phyloP scores from a whole-genome alignment of 2,888 invertebrate genomes.

The Adineta ricciae region DNA sequence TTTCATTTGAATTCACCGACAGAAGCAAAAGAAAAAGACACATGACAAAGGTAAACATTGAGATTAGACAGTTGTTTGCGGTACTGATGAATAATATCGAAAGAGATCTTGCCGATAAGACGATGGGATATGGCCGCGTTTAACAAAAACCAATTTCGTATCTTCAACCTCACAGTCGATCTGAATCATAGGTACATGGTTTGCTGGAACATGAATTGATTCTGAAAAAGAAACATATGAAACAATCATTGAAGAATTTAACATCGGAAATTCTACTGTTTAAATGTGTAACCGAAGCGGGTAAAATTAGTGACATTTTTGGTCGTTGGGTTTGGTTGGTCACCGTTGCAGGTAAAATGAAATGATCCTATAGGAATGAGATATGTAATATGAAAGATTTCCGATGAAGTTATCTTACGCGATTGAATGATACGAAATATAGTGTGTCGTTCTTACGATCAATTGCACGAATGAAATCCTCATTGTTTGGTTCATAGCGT shows the following conservation, averaged over 20 bases:
- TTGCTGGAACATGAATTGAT: not conserved
- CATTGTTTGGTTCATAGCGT: conserved; percentile 41
- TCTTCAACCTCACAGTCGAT: conserved; percentile 34
- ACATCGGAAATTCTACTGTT: conserved; percentile 1
- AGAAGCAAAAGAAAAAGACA: not conserved
- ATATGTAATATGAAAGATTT: not conserved
- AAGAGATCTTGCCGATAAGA: not conserved
- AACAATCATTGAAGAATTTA: too few relatives aligned
- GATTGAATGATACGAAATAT: conserved; percentile 75
- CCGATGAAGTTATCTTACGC: conserved; percentile 38
- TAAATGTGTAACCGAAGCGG: conserved; percentile 54
- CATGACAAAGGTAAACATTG: not conserved
- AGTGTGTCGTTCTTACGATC: conserved; percentile 79
- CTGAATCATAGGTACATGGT: conserved; percentile 26
- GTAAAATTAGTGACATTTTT: conserved; percentile 81
- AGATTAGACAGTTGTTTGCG: not conserved
- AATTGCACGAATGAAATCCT: conserved; percentile 51
- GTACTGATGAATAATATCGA: conserved; percentile 13
- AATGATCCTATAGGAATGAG: conserved; percentile 52
- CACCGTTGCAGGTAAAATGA: conserved; percentile 74
- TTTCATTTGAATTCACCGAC: not conserved
- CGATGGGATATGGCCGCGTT: conserved; percentile 28
- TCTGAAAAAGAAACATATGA: too few relatives aligned
- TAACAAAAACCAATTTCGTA: conserved; percentile 27
- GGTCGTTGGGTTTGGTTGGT: conserved; percentile 71